phyloP scores from a whole-genome alignment of 2,797 vertebrate genomes.

The Catharus ustulatus region DNA sequence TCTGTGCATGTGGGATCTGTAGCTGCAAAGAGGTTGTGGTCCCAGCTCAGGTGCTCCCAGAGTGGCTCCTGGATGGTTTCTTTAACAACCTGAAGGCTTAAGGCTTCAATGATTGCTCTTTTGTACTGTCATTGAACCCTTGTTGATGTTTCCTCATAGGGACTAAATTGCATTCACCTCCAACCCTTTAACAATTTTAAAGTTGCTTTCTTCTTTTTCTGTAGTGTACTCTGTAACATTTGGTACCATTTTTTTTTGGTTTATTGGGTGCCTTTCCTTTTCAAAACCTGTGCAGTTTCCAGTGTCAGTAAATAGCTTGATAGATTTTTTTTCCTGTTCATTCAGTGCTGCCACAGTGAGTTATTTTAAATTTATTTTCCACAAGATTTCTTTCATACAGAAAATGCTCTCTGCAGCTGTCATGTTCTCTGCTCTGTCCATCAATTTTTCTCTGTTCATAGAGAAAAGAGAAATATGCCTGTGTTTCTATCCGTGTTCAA shows the following conservation, averaged over 20 bases:
- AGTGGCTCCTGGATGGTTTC: background rate
- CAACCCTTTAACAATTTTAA: background rate
- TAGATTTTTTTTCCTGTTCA: background rate
- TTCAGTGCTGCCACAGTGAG: background rate
- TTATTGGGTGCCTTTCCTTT: background rate
- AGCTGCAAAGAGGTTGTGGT: background rate
- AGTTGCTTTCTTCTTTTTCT: background rate
- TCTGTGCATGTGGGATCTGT: background rate
- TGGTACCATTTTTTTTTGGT: background rate
- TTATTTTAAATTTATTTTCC: conserved; percentile 8
- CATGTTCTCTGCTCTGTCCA: background rate
- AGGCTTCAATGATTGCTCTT: background rate
- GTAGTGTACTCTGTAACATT: background rate
- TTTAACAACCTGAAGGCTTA: background rate
- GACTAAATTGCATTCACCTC: background rate
- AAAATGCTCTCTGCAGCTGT: background rate
- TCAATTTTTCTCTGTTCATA: background rate
- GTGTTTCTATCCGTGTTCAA: background rate
- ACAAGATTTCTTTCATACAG: background rate
- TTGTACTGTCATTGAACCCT: background rate
- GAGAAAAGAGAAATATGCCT: background rate
- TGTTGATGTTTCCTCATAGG: background rate
- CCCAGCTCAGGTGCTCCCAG: background rate
- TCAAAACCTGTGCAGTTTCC: background rate
- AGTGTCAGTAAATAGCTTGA: background rate